Conservation (phyloP, 2,888 invertebrate genomes). For the Tillus elongatus region DNA sequence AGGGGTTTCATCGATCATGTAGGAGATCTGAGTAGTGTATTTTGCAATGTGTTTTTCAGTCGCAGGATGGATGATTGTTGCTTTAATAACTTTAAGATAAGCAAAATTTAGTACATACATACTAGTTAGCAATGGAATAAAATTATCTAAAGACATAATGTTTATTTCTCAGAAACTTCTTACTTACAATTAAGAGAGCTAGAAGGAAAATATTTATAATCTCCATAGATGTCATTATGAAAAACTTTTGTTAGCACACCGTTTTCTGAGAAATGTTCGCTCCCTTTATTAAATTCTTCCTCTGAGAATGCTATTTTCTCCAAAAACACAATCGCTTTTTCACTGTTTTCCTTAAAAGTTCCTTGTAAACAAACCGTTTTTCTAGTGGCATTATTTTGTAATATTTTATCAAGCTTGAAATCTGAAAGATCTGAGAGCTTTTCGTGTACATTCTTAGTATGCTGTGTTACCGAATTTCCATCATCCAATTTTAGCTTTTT, state of each 20-base stretch:
- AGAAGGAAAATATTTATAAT: slow-evolving; percentile 59
- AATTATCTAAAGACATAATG: too few species aligned
- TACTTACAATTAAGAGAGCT: slow-evolving; percentile 50
- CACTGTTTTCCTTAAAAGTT: slow-evolving; percentile 52
- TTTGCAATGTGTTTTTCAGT: slow-evolving; percentile 86
- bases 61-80: slow-evolving; percentile 87
- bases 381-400: slow-evolving; percentile 62
- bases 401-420: slow-evolving; percentile 57
- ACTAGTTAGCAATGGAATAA: background rate
- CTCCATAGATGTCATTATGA: slow-evolving; percentile 78
- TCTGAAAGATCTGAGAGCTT: slow-evolving; percentile 51
- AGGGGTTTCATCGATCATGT: slow-evolving; percentile 77
- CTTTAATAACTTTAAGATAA: slow-evolving; percentile 84
- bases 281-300: slow-evolving; percentile 43
- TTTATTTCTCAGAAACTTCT: too few species aligned
- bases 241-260: slow-evolving; percentile 55
- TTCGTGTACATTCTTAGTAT: too few species aligned
- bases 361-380: slow-evolving; percentile 67
- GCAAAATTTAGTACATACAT: slow-evolving; percentile 27
- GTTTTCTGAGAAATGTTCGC: slow-evolving; percentile 52
- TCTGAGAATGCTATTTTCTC: slow-evolving; percentile 75
- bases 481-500: too few species aligned
- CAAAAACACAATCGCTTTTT: slow-evolving; percentile 62
- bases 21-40: slow-evolving; percentile 63
- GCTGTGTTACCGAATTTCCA: too few species aligned